Base-by-base conservation (phyloP, 2,888 invertebrate genomes). In the Yponomeuta evonymella region DNA sequence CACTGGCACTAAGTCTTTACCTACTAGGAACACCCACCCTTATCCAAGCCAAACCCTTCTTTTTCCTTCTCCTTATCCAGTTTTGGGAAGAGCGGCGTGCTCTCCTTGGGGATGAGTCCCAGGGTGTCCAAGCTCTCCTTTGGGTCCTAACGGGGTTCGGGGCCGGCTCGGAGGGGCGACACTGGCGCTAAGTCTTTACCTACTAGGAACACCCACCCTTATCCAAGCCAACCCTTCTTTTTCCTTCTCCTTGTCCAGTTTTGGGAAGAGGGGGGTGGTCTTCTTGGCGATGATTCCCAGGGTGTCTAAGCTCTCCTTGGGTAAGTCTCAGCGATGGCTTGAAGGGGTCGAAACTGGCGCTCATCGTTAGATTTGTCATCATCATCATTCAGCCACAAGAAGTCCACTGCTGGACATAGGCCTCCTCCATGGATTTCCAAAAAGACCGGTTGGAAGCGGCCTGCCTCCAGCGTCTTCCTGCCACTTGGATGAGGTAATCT, bases 271-370 rank as follows among this genome's bases (percentile, higher is more conserved):
- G 3, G 69, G 69, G 23, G 69, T 69, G 33, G 69, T 69, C 12
- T 12, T 62, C 62, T 69, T 69, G 58, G 33, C 58, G 9, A 58
- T 33, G 11, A 1, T 58, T 5, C 15, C 51, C 15, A 58, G 12
- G 51, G 51, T 15, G 51, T 15, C 51, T 12, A 58, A 5, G 15
- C 15, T 58, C 12, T 58, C 51, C 51, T 58, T 58, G 15, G 51
- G 12, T 23, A 23, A 23, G 12, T 58, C 51, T 5, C 12, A 15
- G 51, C 15, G 12, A 2, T 6, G 43, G 43, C 58, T 81, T 12
- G 2, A 12, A 81, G 0, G 81, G 78, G 0, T 82, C 81, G 48
- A 75, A 75, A 2, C 82, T 80, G 0, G 84, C 79, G 73, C 86
- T 84, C 77, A 87, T 81, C 70, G 88, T 23, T 23, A 23, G 23